These are phyloP conservation scores for Patella depressa DNA, from an alignment of 2,888 invertebrate genomes.

Conservation along the genomic window DNA sequence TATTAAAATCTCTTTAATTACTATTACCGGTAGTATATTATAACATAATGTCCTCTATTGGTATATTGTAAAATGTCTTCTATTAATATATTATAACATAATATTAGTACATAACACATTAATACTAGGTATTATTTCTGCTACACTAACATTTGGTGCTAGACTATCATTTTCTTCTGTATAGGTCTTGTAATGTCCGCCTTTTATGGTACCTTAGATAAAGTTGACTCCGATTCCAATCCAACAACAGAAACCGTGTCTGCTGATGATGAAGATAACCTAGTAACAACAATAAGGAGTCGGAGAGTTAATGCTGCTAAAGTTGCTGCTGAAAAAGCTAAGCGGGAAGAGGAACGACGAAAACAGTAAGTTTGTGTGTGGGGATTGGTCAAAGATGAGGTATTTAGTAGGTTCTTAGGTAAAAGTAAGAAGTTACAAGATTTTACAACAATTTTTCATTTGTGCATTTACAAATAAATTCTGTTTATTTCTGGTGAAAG, in stretches of 20 bases:
- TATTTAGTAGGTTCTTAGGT: too few relatives aligned
- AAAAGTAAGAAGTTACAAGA: too few relatives aligned
- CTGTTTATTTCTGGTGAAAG: too few relatives aligned
- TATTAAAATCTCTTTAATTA: too few relatives aligned
- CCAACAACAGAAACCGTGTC: slow-evolving; percentile 36
- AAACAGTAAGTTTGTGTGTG: slow-evolving; percentile 33
- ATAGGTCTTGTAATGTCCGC: slow-evolving; percentile 47
- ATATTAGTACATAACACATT: too few relatives aligned
- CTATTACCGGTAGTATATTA: too few relatives aligned
- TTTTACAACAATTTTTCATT: too few relatives aligned
- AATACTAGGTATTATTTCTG: background rate
- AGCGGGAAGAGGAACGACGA: slow-evolving; percentile 54
- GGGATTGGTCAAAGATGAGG: too few relatives aligned
- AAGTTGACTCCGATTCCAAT: slow-evolving; percentile 37
- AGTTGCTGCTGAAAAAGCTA: slow-evolving; percentile 59
- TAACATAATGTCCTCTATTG: too few relatives aligned
- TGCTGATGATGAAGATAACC: slow-evolving; percentile 48
- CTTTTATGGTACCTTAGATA: slow-evolving; percentile 60
- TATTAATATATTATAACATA: too few relatives aligned
- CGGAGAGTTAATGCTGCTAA: slow-evolving; percentile 61
- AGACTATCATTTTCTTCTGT: slow-evolving; percentile 13
- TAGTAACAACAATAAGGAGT: slow-evolving; percentile 64
- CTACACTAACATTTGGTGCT: slow-evolving; percentile 8
- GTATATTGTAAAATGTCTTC: too few relatives aligned
- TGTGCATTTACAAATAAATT: too few relatives aligned